Evolutionary conservation across 92 coral and sea anemone genomes (phyloP).

Genomic region (Anthopleura xanthogrammica): DNA sequence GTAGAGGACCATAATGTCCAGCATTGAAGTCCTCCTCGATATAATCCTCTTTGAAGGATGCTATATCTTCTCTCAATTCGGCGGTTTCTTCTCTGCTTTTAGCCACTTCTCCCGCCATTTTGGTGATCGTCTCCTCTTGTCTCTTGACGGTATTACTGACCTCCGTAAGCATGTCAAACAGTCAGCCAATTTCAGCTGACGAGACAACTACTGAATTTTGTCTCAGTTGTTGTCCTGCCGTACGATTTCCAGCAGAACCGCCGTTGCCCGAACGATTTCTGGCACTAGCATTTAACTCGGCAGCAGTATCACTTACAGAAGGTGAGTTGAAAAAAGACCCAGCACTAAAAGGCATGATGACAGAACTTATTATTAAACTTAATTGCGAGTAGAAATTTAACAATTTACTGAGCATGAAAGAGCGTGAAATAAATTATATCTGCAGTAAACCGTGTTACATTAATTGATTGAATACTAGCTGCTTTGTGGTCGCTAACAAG

Average conservation of each 20-base stretch:
- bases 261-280: background rate
- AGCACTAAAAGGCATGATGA: background rate
- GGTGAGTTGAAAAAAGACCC: background rate
- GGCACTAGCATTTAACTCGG: background rate
- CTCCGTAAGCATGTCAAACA: background rate
- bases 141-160: background rate
- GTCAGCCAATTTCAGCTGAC: constrained; percentile 1
- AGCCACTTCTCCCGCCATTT: background rate
- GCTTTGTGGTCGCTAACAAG: constrained; percentile 2
- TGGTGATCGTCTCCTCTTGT: background rate
- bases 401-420: no score
- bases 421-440: no score
- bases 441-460: background rate
- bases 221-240: background rate
- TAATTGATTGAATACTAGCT: background rate
- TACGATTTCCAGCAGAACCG: no score
- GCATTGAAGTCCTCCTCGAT: background rate
- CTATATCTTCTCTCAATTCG: background rate
- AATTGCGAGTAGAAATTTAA: no score
- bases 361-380: background rate
- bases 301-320: background rate
- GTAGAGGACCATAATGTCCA: constrained; percentile 6
- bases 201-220: background rate
- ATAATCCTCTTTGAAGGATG: background rate
- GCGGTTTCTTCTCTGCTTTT: background rate